Conservation (phyloP, 2,888 invertebrate species). For the Rhagonycha fulva region DNA sequence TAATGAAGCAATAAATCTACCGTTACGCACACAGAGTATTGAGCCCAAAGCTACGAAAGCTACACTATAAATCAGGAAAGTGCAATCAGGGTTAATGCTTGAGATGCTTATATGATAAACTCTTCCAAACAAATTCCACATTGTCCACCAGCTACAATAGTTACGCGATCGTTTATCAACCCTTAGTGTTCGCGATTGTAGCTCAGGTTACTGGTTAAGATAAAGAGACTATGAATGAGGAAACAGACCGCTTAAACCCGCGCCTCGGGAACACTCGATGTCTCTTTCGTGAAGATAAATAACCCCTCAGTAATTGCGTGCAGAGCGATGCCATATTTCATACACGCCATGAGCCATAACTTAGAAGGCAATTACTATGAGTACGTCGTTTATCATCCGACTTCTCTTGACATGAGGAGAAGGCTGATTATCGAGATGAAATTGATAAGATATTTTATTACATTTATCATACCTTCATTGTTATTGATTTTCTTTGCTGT, state of each 20-base stretch:
- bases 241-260: slow-evolving; percentile 45
- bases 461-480: slow-evolving; percentile 40
- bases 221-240: slow-evolving; percentile 50
- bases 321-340: slow-evolving; percentile 64
- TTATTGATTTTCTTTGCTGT: slow-evolving; percentile 27
- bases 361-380: slow-evolving; percentile 64
- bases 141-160: slow-evolving; percentile 47
- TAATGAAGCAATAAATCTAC: background rate
- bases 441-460: slow-evolving; percentile 51
- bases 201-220: slow-evolving; percentile 38
- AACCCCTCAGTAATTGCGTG: slow-evolving; percentile 62
- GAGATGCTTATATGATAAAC: slow-evolving; percentile 50
- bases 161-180: slow-evolving; percentile 44
- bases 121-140: slow-evolving; percentile 51
- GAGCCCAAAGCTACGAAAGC: slow-evolving; percentile 24
- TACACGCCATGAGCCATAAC: slow-evolving; percentile 62
- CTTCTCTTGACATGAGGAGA: slow-evolving; percentile 46
- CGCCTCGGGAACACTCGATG: slow-evolving; percentile 39
- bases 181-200: slow-evolving; percentile 28
- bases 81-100: slow-evolving; percentile 42
- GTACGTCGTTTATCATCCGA: slow-evolving; percentile 63
- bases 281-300: slow-evolving; percentile 56
- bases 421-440: slow-evolving; percentile 52
- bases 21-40: slow-evolving; percentile 4
- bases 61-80: slow-evolving; percentile 41